These are phyloP conservation scores for Idaea dimidiata DNA, from an alignment of 2,888 invertebrate species.

Conservation along the genomic window DNA sequence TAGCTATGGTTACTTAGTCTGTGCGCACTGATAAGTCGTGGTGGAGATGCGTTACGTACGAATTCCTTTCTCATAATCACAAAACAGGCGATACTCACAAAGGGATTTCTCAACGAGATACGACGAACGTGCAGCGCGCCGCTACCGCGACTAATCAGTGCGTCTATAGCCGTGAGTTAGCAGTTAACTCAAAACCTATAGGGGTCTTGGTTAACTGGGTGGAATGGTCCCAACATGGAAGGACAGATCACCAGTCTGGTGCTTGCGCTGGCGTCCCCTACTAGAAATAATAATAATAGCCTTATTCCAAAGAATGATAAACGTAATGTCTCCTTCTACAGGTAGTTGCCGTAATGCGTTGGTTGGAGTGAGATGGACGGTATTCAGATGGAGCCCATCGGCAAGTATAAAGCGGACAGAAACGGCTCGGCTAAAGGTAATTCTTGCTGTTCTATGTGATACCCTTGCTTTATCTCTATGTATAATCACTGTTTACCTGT, in stretches of 20 bases:
- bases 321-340: slow-evolving; percentile 28
- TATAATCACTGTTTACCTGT: too few relatives aligned
- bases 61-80: neutral
- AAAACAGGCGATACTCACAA: neutral
- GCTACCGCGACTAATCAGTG: neutral
- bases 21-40: too few relatives aligned
- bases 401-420: slow-evolving; percentile 82
- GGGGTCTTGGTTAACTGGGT: too few relatives aligned
- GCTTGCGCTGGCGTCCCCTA: too few relatives aligned
- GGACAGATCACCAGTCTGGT: too few relatives aligned
- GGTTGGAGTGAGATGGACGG: slow-evolving; percentile 74
- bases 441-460: neutral
- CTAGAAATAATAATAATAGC: too few relatives aligned
- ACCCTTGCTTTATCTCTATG: neutral
- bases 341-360: slow-evolving; percentile 58
- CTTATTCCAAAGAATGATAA: too few relatives aligned
- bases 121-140: neutral
- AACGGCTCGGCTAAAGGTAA: slow-evolving; percentile 83
- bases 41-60: too few relatives aligned
- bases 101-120: neutral
- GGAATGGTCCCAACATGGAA: too few relatives aligned
- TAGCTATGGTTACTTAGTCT: too few relatives aligned
- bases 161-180: too few relatives aligned
- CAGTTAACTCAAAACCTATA: too few relatives aligned
- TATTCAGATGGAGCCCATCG: slow-evolving; percentile 84